phyloP scores from a whole-genome alignment of 2,113 vertebrate species.

The Lasiurus cinereus region DNA sequence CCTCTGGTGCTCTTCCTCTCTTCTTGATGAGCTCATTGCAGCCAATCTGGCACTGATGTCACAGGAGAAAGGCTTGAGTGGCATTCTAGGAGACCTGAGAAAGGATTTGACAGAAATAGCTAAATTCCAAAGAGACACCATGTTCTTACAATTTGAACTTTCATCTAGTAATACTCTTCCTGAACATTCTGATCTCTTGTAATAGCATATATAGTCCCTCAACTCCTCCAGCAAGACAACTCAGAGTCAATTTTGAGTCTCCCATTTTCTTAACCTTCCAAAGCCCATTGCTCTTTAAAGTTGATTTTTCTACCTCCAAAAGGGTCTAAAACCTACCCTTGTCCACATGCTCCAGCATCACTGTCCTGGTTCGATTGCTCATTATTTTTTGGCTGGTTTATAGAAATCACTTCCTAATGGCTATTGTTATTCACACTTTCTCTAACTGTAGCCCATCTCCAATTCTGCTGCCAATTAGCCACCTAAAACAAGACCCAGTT shows the following conservation, averaged over 20 bases:
- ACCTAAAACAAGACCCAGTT: background rate
- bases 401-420: background rate
- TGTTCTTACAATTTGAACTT: conserved; percentile 38
- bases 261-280: background rate
- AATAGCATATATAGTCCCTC: conserved; percentile 33
- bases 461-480: background rate
- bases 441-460: background rate
- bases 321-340: background rate
- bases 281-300: background rate
- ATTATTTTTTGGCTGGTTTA: background rate
- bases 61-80: too few relatives aligned
- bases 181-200: background rate
- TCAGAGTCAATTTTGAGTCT: background rate
- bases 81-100: background rate
- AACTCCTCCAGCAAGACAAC: background rate
- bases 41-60: too few relatives aligned
- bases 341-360: background rate
- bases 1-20: background rate
- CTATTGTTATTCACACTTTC: background rate
- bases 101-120: background rate
- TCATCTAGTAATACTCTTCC: conserved; percentile 26
- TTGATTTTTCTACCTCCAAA: background rate
- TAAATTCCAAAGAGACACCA: background rate
- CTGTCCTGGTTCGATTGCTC: background rate
- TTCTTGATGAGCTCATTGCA: background rate